Conservation (phyloP, 2,888 invertebrate genomes). For the Myopa tessellatipennis region DNA sequence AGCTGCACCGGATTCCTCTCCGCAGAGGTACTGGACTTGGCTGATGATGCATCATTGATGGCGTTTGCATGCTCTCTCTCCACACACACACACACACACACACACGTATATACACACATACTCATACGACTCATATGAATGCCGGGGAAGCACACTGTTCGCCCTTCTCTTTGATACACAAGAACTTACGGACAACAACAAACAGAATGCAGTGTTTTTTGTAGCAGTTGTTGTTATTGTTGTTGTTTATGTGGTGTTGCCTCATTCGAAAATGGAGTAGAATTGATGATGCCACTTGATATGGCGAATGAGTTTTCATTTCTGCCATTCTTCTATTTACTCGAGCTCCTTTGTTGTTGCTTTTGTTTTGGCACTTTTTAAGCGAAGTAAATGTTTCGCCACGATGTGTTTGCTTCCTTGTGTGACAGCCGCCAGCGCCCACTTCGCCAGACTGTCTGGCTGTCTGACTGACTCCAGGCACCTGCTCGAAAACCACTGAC, state of each 20-base stretch:
- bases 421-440: too few relatives aligned
- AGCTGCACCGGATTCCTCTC: constrained; percentile 7
- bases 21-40: neutral
- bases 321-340: constrained; percentile 19
- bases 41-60: constrained; percentile 57
- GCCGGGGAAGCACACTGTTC: neutral
- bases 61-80: constrained; percentile 45
- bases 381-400: too few relatives aligned
- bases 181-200: neutral
- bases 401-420: too few relatives aligned
- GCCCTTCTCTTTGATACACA: neutral
- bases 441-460: too few relatives aligned
- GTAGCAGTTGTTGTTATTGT: constrained; percentile 37
- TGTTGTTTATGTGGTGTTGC: constrained; percentile 42
- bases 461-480: too few relatives aligned
- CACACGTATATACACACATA: constrained; percentile 15
- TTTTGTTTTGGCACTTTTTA: too few relatives aligned
- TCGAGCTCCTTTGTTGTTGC: too few relatives aligned
- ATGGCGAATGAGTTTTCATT: constrained; percentile 60
- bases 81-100: constrained; percentile 34
- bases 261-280: constrained; percentile 57
- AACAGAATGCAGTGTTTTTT: constrained; percentile 6
- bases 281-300: constrained; percentile 65
- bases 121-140: constrained; percentile 2
- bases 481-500: too few relatives aligned